These are phyloP conservation scores for Sicus ferrugineus DNA, from an alignment of 2,888 invertebrate species.

Conservation along the genomic window DNA sequence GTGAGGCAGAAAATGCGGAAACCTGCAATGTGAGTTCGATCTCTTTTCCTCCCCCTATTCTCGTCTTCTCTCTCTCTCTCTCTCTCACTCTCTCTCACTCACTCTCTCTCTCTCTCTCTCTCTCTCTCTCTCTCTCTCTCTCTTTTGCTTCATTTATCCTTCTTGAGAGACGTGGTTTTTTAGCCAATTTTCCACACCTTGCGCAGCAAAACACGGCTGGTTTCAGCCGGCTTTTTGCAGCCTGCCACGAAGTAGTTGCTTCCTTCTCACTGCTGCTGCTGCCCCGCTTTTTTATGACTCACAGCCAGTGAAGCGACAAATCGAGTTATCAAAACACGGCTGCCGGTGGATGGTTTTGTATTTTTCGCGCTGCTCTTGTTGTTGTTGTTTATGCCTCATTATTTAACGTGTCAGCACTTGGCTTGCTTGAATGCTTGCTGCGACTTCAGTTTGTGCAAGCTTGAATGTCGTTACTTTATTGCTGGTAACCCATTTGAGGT, in stretches of 20 bases:
- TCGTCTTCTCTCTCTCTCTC: too few species aligned
- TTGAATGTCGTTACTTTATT: neutral
- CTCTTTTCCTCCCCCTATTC: too few species aligned
- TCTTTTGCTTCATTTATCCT: neutral
- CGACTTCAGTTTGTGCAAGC: constrained; percentile 16
- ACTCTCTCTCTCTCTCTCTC: too few species aligned
- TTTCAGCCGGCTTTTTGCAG: constrained; percentile 23
- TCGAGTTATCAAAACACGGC: constrained; percentile 41
- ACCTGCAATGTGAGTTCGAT: too few species aligned
- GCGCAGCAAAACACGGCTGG: constrained; percentile 21
- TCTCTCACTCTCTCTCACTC: too few species aligned
- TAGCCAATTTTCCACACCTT: constrained; percentile 8
- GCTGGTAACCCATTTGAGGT: constrained; percentile 9
- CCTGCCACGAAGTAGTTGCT: neutral
- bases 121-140: too few species aligned
- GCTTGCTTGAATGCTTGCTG: constrained; percentile 3
- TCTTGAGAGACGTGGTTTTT: too few species aligned
- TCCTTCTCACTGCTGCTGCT: neutral
- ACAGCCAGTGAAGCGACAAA: constrained; percentile 43
- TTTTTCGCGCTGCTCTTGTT: neutral
- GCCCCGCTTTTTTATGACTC: constrained; percentile 36
- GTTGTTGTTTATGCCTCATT: neutral
- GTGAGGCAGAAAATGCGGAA: too few species aligned
- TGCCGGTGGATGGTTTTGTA: constrained; percentile 21
- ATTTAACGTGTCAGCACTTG: too few species aligned